Percentiles rank a stretch among this genome's conserved stretches.
Conservation (phyloP, 2,113 vertebrate genomes). For the Brachyhypopomus occidentalis region DNA sequence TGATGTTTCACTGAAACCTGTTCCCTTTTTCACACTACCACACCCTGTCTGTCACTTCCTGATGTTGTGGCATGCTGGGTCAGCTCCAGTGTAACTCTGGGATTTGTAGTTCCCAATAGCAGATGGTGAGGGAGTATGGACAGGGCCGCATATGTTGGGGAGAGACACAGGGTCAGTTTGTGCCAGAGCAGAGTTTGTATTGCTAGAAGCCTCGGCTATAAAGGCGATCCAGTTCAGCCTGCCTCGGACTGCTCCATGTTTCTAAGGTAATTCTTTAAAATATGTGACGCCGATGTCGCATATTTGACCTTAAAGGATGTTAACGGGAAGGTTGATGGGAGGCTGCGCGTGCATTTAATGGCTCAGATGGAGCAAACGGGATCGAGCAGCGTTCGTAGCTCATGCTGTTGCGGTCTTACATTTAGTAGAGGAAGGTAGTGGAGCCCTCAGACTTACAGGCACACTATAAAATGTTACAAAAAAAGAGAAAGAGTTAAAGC, state of each 20-base stretch:
- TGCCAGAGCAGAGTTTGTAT: constrained; percentile 10
- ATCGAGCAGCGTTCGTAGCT: constrained; percentile 2
- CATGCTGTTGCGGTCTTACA: constrained; percentile 2
- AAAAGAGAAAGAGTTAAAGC: neutral
- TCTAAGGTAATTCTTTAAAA: constrained; percentile 34
- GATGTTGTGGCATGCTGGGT: constrained; percentile 36
- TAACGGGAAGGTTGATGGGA: constrained; percentile 44
- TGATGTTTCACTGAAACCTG: constrained; percentile 20
- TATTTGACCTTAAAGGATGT: constrained; percentile 44
- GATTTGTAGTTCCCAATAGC: constrained; percentile 59
- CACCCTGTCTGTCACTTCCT: constrained; percentile 39
- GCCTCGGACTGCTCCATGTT: constrained; percentile 18
- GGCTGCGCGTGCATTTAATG: constrained; percentile 31
- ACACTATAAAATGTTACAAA: neutral
- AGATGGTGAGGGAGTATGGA: constrained; percentile 71
- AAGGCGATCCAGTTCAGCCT: constrained; percentile 34
- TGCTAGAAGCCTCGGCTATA: constrained; percentile 27
- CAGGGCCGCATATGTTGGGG: constrained; percentile 45
- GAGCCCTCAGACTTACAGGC: neutral
- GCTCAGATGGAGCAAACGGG: constrained; percentile 25
- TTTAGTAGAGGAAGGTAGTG: constrained; percentile 10
- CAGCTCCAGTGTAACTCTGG: constrained; percentile 33
- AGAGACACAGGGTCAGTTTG: constrained; percentile 51
- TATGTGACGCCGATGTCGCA: constrained; percentile 31
- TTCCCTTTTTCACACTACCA: neutral